Evolutionary conservation across 2,797 vertebrate species (phyloP), one percentile per base, ranked within the genome.

Genomic region (Myripristis jacobus): DNA sequence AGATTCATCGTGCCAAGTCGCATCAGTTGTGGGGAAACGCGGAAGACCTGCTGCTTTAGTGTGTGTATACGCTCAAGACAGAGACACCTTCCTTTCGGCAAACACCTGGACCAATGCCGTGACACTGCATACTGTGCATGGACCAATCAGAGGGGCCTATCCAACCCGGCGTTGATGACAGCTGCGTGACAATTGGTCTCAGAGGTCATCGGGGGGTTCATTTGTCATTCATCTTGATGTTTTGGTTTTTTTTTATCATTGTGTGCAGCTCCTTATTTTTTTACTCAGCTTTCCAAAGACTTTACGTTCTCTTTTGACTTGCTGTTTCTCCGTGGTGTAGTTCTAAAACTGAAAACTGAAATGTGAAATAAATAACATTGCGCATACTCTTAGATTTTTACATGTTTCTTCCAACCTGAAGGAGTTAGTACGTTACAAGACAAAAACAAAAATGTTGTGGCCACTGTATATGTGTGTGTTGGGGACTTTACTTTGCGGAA

Each of bases 1-100:
- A 95, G 94, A 95, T 95, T 85, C 82, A 3, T 77, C 91, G 73
- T 82, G 91, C 91, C 86, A 86, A 85, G 84, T 91, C 60, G 18
- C 90, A 86, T 89, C 89, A 93, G 80, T 84, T 80, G 85, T 87
- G 88, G 71, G 74, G 86, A 89, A 84, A 82, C 82, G 76, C 46
- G 36, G 91, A 93, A 86, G 91, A 92, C 91, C 92, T 92, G 88
- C 91, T 91, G 91, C 91, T 91, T 92, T 89, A 87, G 66, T 93
- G 83, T 92, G 80, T 91, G 87, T 89, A 87, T 91, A 87, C 59
- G 70, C 86, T 91, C 83, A 64, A 93, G 84, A 88, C 81, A 73
- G 80, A 72, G 69, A 90, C 85, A 62, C 82, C 88, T 90, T 87
- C 85, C 86, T 89, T 90, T 92, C 68, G 71, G 66, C 90, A 89